A percentile compares a stretch with the other conserved stretches of the same genome.
These are phyloP conservation scores for Eciton burchellii DNA, from an alignment of 1,140 invertebrate species.

Conservation along the genomic window DNA sequence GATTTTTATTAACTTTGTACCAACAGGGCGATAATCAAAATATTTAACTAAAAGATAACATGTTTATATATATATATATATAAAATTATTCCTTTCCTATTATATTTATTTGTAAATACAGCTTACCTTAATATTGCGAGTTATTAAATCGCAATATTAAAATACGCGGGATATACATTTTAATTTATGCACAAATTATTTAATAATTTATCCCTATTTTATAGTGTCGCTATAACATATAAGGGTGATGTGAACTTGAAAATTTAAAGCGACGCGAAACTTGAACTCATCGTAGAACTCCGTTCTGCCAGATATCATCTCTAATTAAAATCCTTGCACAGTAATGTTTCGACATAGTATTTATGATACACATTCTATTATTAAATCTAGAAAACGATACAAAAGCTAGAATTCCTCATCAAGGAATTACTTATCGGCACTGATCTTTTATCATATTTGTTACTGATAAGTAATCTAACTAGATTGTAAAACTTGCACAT, in stretches of 20 bases:
- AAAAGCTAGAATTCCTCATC: slow-evolving; percentile 4
- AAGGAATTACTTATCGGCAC: slow-evolving; percentile 4
- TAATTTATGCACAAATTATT: background rate
- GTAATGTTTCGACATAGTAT: background rate
- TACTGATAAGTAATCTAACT: slow-evolving; percentile 34
- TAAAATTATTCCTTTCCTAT: background rate
- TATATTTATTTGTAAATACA: background rate
- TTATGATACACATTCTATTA: background rate
- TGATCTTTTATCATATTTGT: background rate
- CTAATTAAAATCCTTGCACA: background rate
- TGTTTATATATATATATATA: too few species aligned
- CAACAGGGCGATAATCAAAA: background rate
- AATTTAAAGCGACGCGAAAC: background rate
- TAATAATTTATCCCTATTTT: background rate
- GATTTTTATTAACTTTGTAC: background rate
- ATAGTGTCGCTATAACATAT: background rate
- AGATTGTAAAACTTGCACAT: background rate
- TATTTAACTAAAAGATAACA: background rate
- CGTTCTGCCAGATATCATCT: background rate
- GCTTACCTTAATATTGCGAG: too few species aligned
- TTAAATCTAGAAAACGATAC: slow-evolving; percentile 1
- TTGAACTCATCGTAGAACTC: background rate
- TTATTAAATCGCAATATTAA: background rate
- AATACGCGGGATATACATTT: background rate
- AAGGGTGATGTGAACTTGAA: too few species aligned